These are phyloP conservation scores for Thera obeliscata DNA, from an alignment of 2,888 invertebrate species.

Conservation along the genomic window DNA sequence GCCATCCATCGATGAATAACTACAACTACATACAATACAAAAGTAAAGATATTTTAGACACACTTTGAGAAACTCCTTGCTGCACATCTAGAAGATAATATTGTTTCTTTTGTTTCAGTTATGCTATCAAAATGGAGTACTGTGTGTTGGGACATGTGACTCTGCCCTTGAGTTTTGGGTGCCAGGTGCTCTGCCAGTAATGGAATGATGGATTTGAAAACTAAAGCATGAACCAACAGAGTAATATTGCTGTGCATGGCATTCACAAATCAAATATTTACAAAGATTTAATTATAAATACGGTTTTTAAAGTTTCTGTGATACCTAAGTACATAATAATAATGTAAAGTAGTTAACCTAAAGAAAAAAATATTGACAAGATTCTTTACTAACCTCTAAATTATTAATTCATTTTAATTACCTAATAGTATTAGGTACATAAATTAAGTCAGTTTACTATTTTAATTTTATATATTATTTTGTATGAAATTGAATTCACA, in stretches of 20 bases:
- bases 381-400: no score
- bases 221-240: not conserved
- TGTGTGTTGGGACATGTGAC: slow-evolving; percentile 80
- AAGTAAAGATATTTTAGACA: no score
- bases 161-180: slow-evolving; percentile 81
- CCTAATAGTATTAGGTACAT: not conserved
- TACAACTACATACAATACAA: no score
- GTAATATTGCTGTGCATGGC: not conserved
- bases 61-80: not conserved
- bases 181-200: slow-evolving; percentile 54
- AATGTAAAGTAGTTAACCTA: not conserved
- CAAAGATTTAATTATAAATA: not conserved
- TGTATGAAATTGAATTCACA: no score
- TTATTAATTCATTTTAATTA: no score
- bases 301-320: not conserved
- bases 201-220: not conserved
- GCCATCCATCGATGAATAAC: not conserved
- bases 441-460: no score
- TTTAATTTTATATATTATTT: no score
- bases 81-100: not conserved
- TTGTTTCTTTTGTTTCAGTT: slow-evolving; percentile 64
- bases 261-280: not conserved
- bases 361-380: not conserved
- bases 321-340: not conserved
- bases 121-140: slow-evolving; percentile 74